Percentiles rank a stretch among this genome's conserved stretches.
phyloP scores from a whole-genome alignment of 37 sponge, comb jelly and placozoan species.

The Halichondria panicea region DNA sequence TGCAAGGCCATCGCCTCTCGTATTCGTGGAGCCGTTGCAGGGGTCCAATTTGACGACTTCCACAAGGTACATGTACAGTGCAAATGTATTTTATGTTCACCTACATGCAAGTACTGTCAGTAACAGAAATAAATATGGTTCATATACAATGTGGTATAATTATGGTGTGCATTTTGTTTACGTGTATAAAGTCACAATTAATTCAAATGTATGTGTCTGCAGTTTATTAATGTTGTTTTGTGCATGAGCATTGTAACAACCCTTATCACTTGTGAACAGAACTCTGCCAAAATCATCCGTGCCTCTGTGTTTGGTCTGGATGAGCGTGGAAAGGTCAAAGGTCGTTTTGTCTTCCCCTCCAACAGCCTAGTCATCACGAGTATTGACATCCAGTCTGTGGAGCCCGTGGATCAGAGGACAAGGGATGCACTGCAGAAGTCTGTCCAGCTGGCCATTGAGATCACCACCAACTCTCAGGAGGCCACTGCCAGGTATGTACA shows the following conservation, averaged over 20 bases:
- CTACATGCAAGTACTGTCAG: too few species aligned
- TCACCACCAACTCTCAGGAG: conserved; percentile 99
- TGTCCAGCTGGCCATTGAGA: conserved; percentile 98
- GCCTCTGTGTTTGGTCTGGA: conserved; percentile 97
- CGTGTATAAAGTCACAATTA: too few species aligned
- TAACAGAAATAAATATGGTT: too few species aligned
- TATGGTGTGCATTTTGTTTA: too few species aligned
- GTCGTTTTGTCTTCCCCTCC: conserved; percentile 87
- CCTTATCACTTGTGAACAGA: conserved; percentile 60
- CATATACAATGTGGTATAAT: too few species aligned
- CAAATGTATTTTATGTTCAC: too few species aligned
- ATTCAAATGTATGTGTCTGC: too few species aligned
- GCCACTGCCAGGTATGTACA: conserved; percentile 91
- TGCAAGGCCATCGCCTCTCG: conserved; percentile 99
- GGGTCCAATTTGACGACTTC: conserved; percentile 98
- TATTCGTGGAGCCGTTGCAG: conserved; percentile 96
- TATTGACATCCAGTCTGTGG: conserved; percentile 99
- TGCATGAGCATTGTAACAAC: too few species aligned
- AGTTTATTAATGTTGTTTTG: too few species aligned
- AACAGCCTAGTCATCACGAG: conserved; percentile 96
- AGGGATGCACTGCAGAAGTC: conserved; percentile 99
- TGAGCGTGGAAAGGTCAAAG: conserved; percentile 90
- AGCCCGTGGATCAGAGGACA: conserved; percentile 99
- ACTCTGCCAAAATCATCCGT: conserved; percentile 98
- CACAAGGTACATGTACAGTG: conserved; percentile 75